phyloP scores from a whole-genome alignment of 2,797 vertebrate genomes.

The Rhinella marina region DNA sequence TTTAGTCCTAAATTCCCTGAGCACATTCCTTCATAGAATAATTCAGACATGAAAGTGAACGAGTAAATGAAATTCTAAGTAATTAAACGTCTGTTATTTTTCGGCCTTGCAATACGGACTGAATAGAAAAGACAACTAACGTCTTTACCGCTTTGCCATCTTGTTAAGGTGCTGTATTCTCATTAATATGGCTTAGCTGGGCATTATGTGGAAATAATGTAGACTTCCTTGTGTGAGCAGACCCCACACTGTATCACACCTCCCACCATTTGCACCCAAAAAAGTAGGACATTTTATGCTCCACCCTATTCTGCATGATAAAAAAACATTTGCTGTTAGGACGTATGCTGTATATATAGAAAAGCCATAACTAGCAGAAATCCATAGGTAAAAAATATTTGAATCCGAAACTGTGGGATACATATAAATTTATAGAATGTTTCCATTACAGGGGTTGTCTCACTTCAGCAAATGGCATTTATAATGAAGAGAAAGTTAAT shows the following conservation, averaged over 20 bases:
- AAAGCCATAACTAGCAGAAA: not conserved
- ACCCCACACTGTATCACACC: not conserved
- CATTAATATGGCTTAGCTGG: not conserved
- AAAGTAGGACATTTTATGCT: not conserved
- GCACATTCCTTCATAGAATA: conserved; percentile 27
- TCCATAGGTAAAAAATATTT: too few relatives aligned
- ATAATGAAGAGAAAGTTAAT: too few relatives aligned
- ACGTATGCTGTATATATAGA: not conserved
- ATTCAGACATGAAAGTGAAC: conserved; percentile 48
- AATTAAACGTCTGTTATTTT: conserved; percentile 31
- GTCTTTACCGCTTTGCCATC: not conserved
- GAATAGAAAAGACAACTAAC: not conserved
- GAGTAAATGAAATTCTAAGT: conserved; percentile 34
- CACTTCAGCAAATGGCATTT: too few relatives aligned
- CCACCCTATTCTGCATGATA: not conserved
- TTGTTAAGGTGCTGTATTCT: not conserved
- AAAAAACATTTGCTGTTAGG: not conserved
- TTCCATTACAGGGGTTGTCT: too few relatives aligned
- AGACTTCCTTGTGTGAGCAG: not conserved
- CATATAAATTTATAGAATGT: too few relatives aligned
- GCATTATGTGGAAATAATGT: not conserved
- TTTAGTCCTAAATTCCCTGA: conserved; percentile 47
- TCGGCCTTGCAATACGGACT: not conserved
- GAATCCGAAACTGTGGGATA: too few relatives aligned
- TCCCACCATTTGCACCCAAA: not conserved